Evolutionary conservation across 1,140 invertebrate species (phyloP).

Genomic region (Musca domestica): DNA sequence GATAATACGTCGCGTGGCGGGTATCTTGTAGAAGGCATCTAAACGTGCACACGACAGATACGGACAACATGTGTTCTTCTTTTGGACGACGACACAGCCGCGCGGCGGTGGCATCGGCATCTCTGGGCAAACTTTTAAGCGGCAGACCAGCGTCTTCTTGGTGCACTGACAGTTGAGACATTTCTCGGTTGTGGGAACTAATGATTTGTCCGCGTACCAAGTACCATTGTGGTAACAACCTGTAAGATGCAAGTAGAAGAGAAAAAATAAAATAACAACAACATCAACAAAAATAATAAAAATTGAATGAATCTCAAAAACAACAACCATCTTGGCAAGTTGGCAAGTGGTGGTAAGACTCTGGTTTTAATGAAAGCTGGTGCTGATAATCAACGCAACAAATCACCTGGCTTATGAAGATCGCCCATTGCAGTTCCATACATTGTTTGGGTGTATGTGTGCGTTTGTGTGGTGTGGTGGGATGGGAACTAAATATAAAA

Average conservation of each 20-base stretch:
- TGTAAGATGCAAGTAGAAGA: constrained; percentile 43
- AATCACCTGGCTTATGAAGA: background rate
- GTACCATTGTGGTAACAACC: constrained; percentile 68
- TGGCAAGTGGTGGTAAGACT: background rate
- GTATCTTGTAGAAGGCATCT: constrained; percentile 55
- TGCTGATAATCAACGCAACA: background rate
- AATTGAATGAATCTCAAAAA: constrained; percentile 11
- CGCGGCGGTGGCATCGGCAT: constrained; percentile 70
- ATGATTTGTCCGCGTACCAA: constrained; percentile 62
- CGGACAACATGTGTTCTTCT: constrained; percentile 69
- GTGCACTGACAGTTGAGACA: constrained; percentile 76
- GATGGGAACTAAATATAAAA: constrained; percentile 8
- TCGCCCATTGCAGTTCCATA: background rate
- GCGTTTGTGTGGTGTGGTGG: background rate
- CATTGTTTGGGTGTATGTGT: background rate
- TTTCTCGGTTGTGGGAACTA: constrained; percentile 68
- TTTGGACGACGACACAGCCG: constrained; percentile 69
- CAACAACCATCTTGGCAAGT: too few relatives aligned
- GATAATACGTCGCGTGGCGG: constrained; percentile 48
- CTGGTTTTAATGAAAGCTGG: background rate
- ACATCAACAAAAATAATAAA: constrained; percentile 12
- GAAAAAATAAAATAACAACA: background rate
- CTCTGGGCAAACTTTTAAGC: constrained; percentile 71
- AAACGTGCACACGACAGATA: constrained; percentile 68
- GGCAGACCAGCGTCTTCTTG: constrained; percentile 70